Evolutionary conservation across 2,113 vertebrate genomes (phyloP).

Genomic region (Bos javanicus): DNA sequence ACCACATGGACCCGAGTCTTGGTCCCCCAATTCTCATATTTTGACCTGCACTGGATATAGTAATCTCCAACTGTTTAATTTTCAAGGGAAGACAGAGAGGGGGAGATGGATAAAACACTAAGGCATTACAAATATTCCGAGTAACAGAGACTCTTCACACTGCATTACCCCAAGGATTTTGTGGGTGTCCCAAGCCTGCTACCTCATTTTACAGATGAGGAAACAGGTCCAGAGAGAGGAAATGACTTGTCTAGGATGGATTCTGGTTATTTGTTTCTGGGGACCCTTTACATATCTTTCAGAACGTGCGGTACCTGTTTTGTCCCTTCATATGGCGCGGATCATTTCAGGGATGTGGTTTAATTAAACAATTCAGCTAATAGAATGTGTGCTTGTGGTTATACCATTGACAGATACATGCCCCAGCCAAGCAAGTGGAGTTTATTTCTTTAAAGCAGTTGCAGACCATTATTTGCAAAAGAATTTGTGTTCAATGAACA

Average conservation of each 20-base stretch:
- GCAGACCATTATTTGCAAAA: constrained; percentile 50
- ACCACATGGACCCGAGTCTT: background rate
- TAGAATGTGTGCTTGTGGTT: constrained; percentile 22
- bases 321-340: background rate
- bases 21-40: background rate
- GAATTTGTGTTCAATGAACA: constrained; percentile 56
- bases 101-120: background rate
- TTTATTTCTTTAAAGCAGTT: constrained; percentile 48
- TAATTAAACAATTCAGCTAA: constrained; percentile 49
- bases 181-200: background rate
- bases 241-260: constrained; percentile 32
- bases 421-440: background rate
- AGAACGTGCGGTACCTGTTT: background rate
- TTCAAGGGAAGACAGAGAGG: background rate
- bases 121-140: background rate
- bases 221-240: background rate
- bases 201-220: constrained; percentile 5
- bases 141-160: background rate
- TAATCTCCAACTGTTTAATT: background rate
- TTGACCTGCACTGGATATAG: background rate
- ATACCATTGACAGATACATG: background rate
- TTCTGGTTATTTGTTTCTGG: constrained; percentile 37
- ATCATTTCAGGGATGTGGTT: constrained; percentile 30
- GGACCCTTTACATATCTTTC: constrained; percentile 14
- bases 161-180: background rate